Evolutionary conservation across 2,797 vertebrate species (phyloP).

Genomic region (Mormyrus proboscirostris): DNA sequence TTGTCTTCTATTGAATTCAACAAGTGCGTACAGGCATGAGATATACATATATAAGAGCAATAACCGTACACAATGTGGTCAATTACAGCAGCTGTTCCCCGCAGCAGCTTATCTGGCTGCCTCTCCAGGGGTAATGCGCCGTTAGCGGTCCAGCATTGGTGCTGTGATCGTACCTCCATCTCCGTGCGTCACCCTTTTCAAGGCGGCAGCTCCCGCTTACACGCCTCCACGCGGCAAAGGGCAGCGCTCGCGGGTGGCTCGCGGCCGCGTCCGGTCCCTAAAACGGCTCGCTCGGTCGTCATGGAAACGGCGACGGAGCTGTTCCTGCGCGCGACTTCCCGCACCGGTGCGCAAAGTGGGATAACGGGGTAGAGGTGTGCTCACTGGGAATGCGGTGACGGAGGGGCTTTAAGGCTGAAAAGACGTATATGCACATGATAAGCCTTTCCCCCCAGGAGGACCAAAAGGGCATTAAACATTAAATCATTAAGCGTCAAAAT

Average conservation of each 20-base stretch:
- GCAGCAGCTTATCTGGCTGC: not conserved
- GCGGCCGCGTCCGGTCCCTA: not conserved
- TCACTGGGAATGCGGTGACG: not conserved
- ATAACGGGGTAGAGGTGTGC: not conserved
- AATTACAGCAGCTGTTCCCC: not conserved
- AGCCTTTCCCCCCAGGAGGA: not conserved
- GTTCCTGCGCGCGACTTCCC: conserved; percentile 22
- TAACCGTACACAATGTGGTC: not conserved
- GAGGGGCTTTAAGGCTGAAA: not conserved
- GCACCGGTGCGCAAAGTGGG: conserved; percentile 17
- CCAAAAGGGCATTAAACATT: not conserved
- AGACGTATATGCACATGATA: not conserved
- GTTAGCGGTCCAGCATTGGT: not conserved
- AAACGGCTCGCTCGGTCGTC: conserved; percentile 49
- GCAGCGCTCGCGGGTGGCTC: not conserved
- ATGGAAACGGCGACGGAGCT: conserved; percentile 56
- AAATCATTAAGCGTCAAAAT: not conserved
- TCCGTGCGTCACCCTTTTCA: not conserved
- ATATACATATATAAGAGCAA: not conserved
- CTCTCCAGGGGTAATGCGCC: not conserved
- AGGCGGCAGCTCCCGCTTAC: not conserved
- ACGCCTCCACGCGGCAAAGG: not conserved
- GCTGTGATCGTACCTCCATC: not conserved
- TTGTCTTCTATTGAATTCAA: not conserved
- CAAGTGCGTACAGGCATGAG: not conserved